A percentile compares a stretch with the other conserved stretches of the same genome.
phyloP scores from a whole-genome alignment of 2,113 vertebrate species.

The Paraplagusia blochii region DNA sequence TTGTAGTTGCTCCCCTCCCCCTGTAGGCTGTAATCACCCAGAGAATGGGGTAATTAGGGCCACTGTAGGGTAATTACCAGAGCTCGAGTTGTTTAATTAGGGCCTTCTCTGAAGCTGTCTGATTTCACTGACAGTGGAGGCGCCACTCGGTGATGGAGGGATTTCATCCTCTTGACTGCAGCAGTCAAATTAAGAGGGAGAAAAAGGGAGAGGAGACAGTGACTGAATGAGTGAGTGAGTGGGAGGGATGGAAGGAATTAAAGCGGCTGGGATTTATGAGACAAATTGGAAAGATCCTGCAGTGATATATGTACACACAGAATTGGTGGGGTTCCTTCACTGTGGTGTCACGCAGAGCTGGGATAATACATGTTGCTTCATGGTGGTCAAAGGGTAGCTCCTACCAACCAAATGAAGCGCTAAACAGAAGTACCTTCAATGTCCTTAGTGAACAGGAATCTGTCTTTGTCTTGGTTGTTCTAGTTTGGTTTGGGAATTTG shows the following conservation, averaged over 20 bases:
- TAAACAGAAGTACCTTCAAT: too few relatives aligned
- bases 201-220: slow-evolving; percentile 21
- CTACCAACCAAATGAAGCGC: too few relatives aligned
- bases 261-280: slow-evolving; percentile 17
- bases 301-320: neutral
- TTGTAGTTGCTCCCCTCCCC: slow-evolving; percentile 54
- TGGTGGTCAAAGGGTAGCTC: too few relatives aligned
- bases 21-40: slow-evolving; percentile 70
- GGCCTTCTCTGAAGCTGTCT: slow-evolving; percentile 68
- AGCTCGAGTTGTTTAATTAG: slow-evolving; percentile 79
- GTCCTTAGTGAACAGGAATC: too few relatives aligned
- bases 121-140: slow-evolving; percentile 66
- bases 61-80: slow-evolving; percentile 77
- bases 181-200: slow-evolving; percentile 35
- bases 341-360: too few relatives aligned
- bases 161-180: slow-evolving; percentile 67
- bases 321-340: too few relatives aligned
- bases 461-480: too few relatives aligned
- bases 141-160: slow-evolving; percentile 58
- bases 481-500: too few relatives aligned
- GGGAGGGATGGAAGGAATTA: slow-evolving; percentile 33
- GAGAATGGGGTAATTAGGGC: slow-evolving; percentile 78
- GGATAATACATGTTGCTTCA: too few relatives aligned
- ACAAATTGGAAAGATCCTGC: slow-evolving; percentile 10
- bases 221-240: slow-evolving; percentile 30